A percentile compares a stretch with the other conserved stretches of the same genome.
Conservation (phyloP, 2,888 invertebrate genomes). For the Axea sp. region DNA sequence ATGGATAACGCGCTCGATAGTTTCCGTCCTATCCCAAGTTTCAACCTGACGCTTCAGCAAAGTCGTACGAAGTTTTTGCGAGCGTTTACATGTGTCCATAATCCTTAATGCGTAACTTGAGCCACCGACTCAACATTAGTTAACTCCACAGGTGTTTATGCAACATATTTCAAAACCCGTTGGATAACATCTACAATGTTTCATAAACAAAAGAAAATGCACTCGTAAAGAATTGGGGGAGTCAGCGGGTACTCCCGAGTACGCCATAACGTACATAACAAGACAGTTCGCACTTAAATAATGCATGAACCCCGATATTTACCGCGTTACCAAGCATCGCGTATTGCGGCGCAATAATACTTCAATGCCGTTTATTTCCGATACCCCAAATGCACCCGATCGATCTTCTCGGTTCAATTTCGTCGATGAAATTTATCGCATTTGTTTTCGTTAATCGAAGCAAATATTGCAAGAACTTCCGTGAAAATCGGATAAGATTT, state of each 20-base stretch:
- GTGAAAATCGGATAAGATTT: constrained; percentile 1
- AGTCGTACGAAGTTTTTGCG: background rate
- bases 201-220: constrained; percentile 72
- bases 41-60: no score
- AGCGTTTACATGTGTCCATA: constrained; percentile 12
- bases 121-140: constrained; percentile 40
- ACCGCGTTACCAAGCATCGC: constrained; percentile 60
- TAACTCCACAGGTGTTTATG: constrained; percentile 61
- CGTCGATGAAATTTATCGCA: background rate
- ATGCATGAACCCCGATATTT: constrained; percentile 75
- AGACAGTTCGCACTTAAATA: constrained; percentile 74
- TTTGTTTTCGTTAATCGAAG: constrained; percentile 22
- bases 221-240: constrained; percentile 69
- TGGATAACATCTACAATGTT: constrained; percentile 56
- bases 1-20: no score
- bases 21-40: no score
- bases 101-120: constrained; percentile 19
- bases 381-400: constrained; percentile 10
- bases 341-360: constrained; percentile 40
- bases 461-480: constrained; percentile 12
- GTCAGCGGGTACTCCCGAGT: constrained; percentile 60
- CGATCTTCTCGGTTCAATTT: background rate
- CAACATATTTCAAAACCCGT: constrained; percentile 60
- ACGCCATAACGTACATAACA: constrained; percentile 70
- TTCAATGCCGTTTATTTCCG: constrained; percentile 14